Base-by-base conservation (phyloP, 2,888 invertebrate genomes). In the Trichogramma dendrolimi region DNA sequence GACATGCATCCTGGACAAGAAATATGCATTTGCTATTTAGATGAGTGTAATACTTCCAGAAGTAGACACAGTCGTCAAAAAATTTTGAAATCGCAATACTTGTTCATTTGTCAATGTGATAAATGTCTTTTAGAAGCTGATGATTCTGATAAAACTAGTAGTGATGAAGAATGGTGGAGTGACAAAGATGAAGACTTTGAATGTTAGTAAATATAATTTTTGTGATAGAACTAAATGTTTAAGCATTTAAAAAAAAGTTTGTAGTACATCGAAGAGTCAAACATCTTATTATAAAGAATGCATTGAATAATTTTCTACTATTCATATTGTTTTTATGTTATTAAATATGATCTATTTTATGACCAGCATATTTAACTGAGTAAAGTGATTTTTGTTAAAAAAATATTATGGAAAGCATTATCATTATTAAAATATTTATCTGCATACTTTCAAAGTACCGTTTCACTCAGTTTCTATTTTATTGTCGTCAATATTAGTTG, bases 21-120 rank as follows among this genome's bases (percentile, higher is more conserved):
- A 80, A 92, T 97, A 65, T 89, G 86, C 68, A 94, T 94, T 70
- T 91, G 92, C 67, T 97, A 97, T 78, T 81, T 97, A 67, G 93
- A 92, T 71, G 92, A 94, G 67, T 96, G 95, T 74, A 84, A 86
- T 55, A 77, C 91, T 65, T 84, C 86, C 64, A 82, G 94, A 64
- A 94, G 94, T 46, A 84, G 95, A 69, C 91, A 96, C 82, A 90
- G 92, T 0, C 83, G 96, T 67, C 92, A 92, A 73, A 94, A 94
- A 81, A 84, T 87, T 60, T 75, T 88, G 58, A 88, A 87, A 46
- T 88, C 89, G 64, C 88, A 91, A 78, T 94, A 94, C 74, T 80
- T 94, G 42, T 94, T 94, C 72, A 78, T 85, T 6, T 96, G 96
- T 73, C 82, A 85, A 68, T 96, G 96, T 78, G 81, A 84, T 6